These are phyloP conservation scores for Zophobas atratus DNA, from an alignment of 1,140 invertebrate genomes.

Conservation along the genomic window DNA sequence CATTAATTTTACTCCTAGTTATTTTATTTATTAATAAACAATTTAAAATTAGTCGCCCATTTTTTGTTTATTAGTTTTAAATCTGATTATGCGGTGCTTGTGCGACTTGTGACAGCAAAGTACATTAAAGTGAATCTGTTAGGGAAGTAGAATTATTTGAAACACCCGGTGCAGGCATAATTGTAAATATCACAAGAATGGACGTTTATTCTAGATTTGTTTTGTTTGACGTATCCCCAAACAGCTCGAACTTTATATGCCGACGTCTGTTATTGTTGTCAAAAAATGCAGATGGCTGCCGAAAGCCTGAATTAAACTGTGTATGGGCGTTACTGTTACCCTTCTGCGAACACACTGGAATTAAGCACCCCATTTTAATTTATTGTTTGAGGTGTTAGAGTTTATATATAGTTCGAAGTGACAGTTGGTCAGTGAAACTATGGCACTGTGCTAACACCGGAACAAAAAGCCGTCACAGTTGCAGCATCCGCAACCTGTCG, in stretches of 20 bases:
- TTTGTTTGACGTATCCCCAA: slow-evolving; percentile 1
- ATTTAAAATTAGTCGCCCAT: neutral
- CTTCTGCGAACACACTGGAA: neutral
- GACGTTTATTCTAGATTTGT: too few relatives aligned
- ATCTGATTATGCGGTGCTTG: too few relatives aligned
- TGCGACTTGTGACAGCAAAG: too few relatives aligned
- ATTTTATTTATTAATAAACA: too few relatives aligned
- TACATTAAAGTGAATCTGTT: too few relatives aligned
- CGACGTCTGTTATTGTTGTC: slow-evolving; percentile 1
- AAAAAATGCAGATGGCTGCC: slow-evolving; percentile 29
- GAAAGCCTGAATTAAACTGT: slow-evolving; percentile 33
- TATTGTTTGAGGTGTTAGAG: slow-evolving; percentile 8
- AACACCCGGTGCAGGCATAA: too few relatives aligned
- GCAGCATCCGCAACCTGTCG: neutral
- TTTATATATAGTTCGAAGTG: too few relatives aligned
- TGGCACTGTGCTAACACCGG: neutral
- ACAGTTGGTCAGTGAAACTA: neutral
- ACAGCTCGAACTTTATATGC: neutral
- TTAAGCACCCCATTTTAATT: slow-evolving; percentile 5
- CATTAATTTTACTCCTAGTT: too few relatives aligned
- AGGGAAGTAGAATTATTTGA: too few relatives aligned
- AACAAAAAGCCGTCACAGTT: slow-evolving; percentile 9
- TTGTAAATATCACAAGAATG: neutral
- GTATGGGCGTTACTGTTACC: slow-evolving; percentile 33
- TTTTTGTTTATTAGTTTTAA: neutral